Base-by-base conservation (phyloP, 2,888 invertebrate species). In the Amphipyra berbera region DNA sequence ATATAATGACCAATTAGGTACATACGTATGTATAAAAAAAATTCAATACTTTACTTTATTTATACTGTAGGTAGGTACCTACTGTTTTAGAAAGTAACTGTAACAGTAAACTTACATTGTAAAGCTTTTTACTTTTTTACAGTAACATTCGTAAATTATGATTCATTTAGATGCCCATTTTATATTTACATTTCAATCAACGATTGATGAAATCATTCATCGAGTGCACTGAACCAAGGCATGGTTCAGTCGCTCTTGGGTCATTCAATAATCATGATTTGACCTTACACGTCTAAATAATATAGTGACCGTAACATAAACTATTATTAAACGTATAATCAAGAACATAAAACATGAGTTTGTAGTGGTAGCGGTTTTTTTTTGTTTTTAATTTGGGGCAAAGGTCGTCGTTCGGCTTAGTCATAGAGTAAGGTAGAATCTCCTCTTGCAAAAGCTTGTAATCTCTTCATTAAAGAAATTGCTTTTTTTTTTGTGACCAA, bases 241-340 rank as follows among this genome's bases (percentile, higher is more conserved):
- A 59, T 46, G 55, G 65, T 61, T n/a, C 63, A 52, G 42, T 64
- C 30, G 21, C 42, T 48, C 50, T 64, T 48, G 59, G 76, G 76
- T 68, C 66, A 72, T 53, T 40, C 35, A 38, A 49, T 47, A 53
- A 55, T 55, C 76, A 76, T 70, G 59, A 78, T 50, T 63, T 70
- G 76, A 73, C 76, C 76, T 78, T 52, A 57, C 45, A 15, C 53
- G 64, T 76, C 61, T 15, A 47, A 53, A 74, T 71, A 59, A 67
- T 48, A 47, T 38, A 58, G 50, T 41, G 45, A 60, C 75, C 52
- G 47, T 52, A 48, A 56, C 52, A 75, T 57, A 69, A 47, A 66
- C 71, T 56, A 70, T 75, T 74, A 70, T 54, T 30, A 44, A 74
- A 70, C 61, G 33, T 61, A 68, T 59, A 65, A 70, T 72, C 61